Evolutionary conservation across 1,140 invertebrate genomes (phyloP).

Genomic region (Hypsibius dujardini): DNA sequence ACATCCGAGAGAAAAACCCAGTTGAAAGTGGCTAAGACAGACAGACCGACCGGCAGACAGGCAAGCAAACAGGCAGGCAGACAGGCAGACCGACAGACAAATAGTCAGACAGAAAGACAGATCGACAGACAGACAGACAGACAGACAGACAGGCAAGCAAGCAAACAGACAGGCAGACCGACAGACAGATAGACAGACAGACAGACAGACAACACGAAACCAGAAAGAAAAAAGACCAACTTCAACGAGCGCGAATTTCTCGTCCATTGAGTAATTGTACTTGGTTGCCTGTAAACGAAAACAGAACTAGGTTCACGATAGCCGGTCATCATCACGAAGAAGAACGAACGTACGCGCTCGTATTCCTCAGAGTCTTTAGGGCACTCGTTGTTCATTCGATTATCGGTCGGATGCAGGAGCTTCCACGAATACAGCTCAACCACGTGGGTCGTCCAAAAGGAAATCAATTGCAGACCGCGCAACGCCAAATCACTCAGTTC

Average conservation of each 20-base stretch:
- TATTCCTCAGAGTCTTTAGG: conserved; percentile 96
- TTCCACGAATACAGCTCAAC: conserved; percentile 98
- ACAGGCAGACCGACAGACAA: no score
- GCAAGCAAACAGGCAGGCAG: no score
- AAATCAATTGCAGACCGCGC: conserved; percentile 73
- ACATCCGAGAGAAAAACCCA: conserved; percentile 1
- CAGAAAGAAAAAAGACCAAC: conserved; percentile 34
- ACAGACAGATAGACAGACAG: no score
- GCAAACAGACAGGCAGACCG: no score
- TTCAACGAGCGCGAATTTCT: conserved; percentile 95
- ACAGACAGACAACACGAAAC: no score
- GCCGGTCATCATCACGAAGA: not conserved
- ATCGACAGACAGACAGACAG: no score
- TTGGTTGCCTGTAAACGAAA: conserved; percentile 52
- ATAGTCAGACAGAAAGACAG: no score
- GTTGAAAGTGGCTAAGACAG: no score
- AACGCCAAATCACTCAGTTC: conserved; percentile 78
- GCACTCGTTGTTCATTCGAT: conserved; percentile 84
- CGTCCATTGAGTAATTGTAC: conserved; percentile 92
- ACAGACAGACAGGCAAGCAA: no score
- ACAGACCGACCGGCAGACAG: no score
- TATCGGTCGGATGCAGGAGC: conserved; percentile 87
- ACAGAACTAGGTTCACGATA: not conserved
- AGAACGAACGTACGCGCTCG: conserved; percentile 51
- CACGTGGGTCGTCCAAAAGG: conserved; percentile 90